A percentile compares a stretch with the other conserved stretches of the same genome.
These are phyloP conservation scores for Himalopsyche tibetana DNA, from an alignment of 2,888 invertebrate genomes.

Conservation along the genomic window DNA sequence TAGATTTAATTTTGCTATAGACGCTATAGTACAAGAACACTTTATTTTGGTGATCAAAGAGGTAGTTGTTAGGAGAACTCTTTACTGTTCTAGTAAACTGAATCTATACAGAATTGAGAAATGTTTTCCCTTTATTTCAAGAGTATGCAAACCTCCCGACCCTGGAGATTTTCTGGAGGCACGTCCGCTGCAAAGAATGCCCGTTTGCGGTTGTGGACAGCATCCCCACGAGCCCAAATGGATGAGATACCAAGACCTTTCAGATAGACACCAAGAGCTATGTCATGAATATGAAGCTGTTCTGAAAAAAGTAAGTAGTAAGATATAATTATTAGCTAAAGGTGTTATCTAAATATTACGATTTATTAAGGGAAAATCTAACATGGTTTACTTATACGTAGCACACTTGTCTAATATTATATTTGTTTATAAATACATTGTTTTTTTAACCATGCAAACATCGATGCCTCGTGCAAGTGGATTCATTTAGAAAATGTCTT, in stretches of 20 bases:
- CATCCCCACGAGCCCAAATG: slow-evolving; percentile 79
- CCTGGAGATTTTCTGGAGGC: slow-evolving; percentile 73
- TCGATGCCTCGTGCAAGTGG: too few species aligned
- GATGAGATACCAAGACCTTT: slow-evolving; percentile 79
- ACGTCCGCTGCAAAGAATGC: slow-evolving; percentile 77
- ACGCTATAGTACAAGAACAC: too few species aligned
- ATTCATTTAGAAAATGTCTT: too few species aligned
- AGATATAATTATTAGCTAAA: background rate
- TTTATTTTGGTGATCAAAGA: too few species aligned
- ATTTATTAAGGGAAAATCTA: too few species aligned
- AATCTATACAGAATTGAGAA: background rate
- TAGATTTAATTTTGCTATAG: too few species aligned
- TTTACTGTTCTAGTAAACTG: background rate
- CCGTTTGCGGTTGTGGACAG: slow-evolving; percentile 81
- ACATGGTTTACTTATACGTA: too few species aligned
- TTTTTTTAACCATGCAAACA: too few species aligned
- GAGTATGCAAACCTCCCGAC: slow-evolving; percentile 79
- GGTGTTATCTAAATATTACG: too few species aligned
- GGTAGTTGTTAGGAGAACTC: too few species aligned
- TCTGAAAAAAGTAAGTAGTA: background rate
- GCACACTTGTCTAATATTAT: too few species aligned
- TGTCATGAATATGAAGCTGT: slow-evolving; percentile 73
- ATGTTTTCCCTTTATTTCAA: slow-evolving; percentile 66
- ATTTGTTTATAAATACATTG: too few species aligned
- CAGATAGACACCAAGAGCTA: slow-evolving; percentile 79